Evolutionary conservation across 2,797 vertebrate genomes (phyloP).

Genomic region (Limnodromus scolopaceus): DNA sequence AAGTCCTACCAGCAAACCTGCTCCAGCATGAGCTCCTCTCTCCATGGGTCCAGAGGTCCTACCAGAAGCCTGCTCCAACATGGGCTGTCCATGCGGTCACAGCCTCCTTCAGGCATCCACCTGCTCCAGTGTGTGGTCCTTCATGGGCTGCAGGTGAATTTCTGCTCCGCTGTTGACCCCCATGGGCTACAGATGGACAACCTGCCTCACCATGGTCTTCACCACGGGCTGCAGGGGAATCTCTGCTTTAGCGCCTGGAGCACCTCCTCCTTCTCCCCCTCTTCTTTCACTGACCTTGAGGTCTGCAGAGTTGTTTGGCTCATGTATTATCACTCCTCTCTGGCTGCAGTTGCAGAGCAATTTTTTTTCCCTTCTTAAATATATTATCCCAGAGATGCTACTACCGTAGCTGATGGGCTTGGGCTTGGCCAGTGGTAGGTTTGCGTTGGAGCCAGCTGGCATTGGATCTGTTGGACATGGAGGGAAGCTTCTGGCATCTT

Average conservation of each 20-base stretch:
- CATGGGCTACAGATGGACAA: neutral
- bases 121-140: neutral
- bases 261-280: neutral
- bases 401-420: neutral
- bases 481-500: neutral
- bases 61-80: neutral
- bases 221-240: neutral
- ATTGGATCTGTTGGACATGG: neutral
- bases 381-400: neutral
- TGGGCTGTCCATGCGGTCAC: neutral
- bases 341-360: neutral
- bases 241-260: neutral
- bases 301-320: neutral
- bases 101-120: neutral
- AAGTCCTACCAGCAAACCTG: neutral
- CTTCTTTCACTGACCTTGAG: neutral
- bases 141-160: neutral
- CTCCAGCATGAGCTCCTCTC: neutral
- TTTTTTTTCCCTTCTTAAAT: neutral
- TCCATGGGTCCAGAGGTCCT: neutral
- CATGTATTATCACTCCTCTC: neutral
- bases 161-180: neutral
- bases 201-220: neutral
- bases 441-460: neutral
- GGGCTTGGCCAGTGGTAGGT: neutral